Conservation (phyloP, 2,113 vertebrate genomes). For the Lepidothrix coronata region DNA sequence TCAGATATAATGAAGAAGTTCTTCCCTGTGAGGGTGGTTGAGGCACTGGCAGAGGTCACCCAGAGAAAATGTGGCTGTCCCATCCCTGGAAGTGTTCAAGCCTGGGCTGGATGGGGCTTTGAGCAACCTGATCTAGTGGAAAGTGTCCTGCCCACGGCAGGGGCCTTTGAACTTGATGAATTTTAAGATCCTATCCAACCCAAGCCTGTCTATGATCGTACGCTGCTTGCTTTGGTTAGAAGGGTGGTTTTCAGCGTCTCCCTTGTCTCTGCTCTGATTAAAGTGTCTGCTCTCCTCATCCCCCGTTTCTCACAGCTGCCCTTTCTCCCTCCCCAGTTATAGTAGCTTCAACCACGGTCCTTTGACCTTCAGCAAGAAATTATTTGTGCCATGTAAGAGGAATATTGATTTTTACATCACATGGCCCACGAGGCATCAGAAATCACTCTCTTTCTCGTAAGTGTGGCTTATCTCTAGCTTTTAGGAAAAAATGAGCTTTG, state of each 20-base stretch:
- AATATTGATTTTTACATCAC: conserved; percentile 29
- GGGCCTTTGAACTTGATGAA: background rate
- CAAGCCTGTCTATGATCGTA: accelerated
- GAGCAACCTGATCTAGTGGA: background rate
- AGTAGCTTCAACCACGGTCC: background rate
- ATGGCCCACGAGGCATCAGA: background rate
- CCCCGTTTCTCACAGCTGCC: background rate
- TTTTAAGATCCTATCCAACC: background rate
- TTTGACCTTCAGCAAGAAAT: background rate
- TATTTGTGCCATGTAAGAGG: background rate
- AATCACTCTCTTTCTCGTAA: background rate
- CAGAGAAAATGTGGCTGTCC: background rate
- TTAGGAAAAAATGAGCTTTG: conserved; percentile 25
- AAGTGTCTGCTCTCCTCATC: background rate
- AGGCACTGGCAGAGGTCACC: background rate
- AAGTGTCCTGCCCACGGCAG: background rate
- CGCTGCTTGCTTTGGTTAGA: background rate
- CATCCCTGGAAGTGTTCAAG: background rate
- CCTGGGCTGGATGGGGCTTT: background rate
- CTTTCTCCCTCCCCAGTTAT: background rate
- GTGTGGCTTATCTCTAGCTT: background rate
- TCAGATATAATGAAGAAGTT: background rate
- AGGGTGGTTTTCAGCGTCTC: background rate
- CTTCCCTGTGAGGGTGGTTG: background rate
- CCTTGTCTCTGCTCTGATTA: background rate